A percentile compares a stretch with the other conserved stretches of the same genome.
Conservation (phyloP, 2,113 vertebrate species). For the Ciconia boyciana region DNA sequence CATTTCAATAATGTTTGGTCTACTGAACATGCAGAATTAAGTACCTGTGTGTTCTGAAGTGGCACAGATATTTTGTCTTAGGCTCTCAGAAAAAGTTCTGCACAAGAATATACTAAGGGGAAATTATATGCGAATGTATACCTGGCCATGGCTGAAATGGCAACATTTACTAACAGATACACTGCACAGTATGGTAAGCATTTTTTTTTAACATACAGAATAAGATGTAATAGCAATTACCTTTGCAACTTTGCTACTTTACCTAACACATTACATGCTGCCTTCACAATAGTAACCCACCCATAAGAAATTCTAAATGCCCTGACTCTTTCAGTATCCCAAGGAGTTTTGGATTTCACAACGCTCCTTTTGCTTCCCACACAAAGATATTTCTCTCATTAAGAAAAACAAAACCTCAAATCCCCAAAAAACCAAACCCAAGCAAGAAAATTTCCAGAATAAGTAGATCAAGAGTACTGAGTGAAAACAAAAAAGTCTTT, state of each 20-base stretch:
- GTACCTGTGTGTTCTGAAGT: constrained; percentile 44
- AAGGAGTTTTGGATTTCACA: not conserved
- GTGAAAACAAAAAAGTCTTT: constrained; percentile 27
- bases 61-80: constrained; percentile 39
- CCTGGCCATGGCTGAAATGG: not conserved
- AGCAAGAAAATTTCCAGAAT: constrained; percentile 5
- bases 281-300: not conserved
- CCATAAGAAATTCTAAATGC: not conserved
- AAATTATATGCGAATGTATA: not conserved
- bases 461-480: constrained; percentile 36
- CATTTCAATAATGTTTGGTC: constrained; percentile 53
- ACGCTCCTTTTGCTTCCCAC: not conserved
- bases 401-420: not conserved
- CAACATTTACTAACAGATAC: not conserved
- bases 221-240: not conserved
- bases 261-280: not conserved
- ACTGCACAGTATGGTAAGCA: not conserved
- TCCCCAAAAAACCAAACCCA: not conserved
- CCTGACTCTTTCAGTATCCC: not conserved
- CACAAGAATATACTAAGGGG: not conserved
- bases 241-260: not conserved
- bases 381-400: not conserved
- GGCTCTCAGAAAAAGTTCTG: not conserved
- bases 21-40: constrained; percentile 51
- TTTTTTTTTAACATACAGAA: not conserved